A percentile compares a stretch with the other conserved stretches of the same genome.
Conservation (phyloP, 2,113 vertebrate species). For the Hystrix cristata region DNA sequence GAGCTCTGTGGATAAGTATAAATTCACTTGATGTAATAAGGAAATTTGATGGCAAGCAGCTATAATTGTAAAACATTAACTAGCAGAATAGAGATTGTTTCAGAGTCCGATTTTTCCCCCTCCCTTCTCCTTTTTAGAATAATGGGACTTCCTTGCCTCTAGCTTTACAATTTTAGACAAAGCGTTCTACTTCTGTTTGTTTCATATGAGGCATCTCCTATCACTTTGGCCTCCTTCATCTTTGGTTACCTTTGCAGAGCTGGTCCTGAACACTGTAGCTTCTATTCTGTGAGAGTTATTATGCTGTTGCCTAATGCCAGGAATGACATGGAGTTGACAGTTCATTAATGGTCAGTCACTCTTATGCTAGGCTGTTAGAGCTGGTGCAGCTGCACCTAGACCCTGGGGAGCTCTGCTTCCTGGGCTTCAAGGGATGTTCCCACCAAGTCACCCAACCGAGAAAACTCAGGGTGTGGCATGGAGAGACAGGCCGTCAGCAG, state of each 20-base stretch:
- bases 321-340: neutral
- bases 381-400: neutral
- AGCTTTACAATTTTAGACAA: neutral
- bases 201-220: neutral
- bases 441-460: neutral
- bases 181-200: neutral
- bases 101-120: constrained; percentile 19
- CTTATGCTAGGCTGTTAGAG: neutral
- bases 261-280: neutral
- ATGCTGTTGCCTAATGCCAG: neutral
- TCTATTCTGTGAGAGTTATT: neutral
- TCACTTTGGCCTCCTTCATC: neutral
- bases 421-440: neutral
- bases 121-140: neutral
- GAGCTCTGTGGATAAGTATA: neutral
- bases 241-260: neutral
- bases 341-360: constrained; percentile 16
- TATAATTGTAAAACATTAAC: constrained; percentile 74
- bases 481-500: neutral
- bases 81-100: neutral
- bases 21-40: neutral
- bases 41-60: constrained; percentile 13
- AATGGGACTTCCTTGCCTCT: constrained; percentile 26
- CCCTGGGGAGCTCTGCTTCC: neutral
- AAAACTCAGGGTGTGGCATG: neutral